Evolutionary conservation across 2,888 invertebrate species (phyloP).

Genomic region (Lasioglossum vierecki): DNA sequence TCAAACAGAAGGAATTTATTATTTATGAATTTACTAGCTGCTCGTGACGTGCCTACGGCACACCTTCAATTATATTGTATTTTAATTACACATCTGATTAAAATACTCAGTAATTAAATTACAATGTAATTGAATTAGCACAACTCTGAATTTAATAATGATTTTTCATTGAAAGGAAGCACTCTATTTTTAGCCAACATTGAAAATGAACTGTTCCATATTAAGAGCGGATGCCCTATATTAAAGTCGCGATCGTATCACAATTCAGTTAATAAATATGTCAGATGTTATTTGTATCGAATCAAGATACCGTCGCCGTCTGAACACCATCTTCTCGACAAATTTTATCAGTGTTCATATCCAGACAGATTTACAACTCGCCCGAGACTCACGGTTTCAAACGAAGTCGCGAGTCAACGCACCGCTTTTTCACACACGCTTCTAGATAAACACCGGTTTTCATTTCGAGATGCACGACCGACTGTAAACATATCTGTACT

Average conservation of each 20-base stretch:
- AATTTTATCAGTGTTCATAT: constrained; percentile 14
- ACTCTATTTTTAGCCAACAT: not conserved
- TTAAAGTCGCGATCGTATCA: not conserved
- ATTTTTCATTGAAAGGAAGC: not conserved
- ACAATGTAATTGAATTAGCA: too few relatives aligned
- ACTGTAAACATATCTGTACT: not conserved
- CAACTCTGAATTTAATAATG: too few relatives aligned
- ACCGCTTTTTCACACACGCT: not conserved
- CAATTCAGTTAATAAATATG: not conserved
- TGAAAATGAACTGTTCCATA: not conserved
- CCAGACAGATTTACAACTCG: constrained; percentile 20
- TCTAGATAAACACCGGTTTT: constrained; percentile 3
- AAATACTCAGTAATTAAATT: too few relatives aligned
- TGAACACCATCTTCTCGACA: not conserved
- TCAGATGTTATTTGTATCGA: not conserved
- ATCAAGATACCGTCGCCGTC: not conserved
- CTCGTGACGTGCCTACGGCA: too few relatives aligned
- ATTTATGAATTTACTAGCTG: too few relatives aligned
- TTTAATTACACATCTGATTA: too few relatives aligned
- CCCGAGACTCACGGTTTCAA: not conserved
- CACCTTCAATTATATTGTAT: too few relatives aligned
- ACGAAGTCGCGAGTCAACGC: not conserved
- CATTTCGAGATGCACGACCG: not conserved
- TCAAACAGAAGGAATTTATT: too few relatives aligned
- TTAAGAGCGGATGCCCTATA: not conserved